These are phyloP conservation scores for Salvelinus fontinalis DNA, from an alignment of 2,113 vertebrate species.

Conservation along the genomic window DNA sequence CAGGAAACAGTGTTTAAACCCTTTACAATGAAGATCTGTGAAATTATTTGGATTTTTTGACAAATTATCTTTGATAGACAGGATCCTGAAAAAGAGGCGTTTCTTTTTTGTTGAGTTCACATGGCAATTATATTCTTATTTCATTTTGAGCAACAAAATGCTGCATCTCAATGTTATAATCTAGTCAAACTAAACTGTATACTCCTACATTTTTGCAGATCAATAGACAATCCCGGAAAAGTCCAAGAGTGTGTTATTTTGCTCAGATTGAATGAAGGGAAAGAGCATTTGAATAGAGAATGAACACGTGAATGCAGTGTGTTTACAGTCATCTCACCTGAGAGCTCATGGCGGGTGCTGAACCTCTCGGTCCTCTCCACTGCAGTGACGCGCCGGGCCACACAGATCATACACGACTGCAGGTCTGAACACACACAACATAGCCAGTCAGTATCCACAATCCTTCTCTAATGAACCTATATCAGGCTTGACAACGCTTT, in stretches of 20 bases:
- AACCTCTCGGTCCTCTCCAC: slow-evolving; percentile 93
- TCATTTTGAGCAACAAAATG: background rate
- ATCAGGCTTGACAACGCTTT: background rate
- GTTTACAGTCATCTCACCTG: slow-evolving; percentile 77
- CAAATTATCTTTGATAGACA: too few relatives aligned
- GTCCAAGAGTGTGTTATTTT: too few relatives aligned
- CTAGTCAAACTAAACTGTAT: too few relatives aligned
- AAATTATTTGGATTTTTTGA: too few relatives aligned
- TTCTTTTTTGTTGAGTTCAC: too few relatives aligned
- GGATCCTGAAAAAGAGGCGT: too few relatives aligned
- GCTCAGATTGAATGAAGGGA: too few relatives aligned
- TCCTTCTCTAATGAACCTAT: background rate
- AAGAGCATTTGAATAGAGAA: background rate
- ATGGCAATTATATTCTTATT: background rate
- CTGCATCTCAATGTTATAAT: background rate
- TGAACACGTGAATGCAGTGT: background rate
- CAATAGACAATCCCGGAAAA: background rate
- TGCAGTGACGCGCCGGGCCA: slow-evolving; percentile 87
- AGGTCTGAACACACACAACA: slow-evolving; percentile 77
- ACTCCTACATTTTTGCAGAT: too few relatives aligned
- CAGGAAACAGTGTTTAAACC: too few relatives aligned
- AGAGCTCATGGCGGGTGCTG: slow-evolving; percentile 92
- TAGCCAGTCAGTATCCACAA: background rate
- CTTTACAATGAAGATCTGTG: too few relatives aligned
- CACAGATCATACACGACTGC: slow-evolving; percentile 98